Conservation (phyloP, 2,888 invertebrate species). For the Serrognathus titanus region DNA sequence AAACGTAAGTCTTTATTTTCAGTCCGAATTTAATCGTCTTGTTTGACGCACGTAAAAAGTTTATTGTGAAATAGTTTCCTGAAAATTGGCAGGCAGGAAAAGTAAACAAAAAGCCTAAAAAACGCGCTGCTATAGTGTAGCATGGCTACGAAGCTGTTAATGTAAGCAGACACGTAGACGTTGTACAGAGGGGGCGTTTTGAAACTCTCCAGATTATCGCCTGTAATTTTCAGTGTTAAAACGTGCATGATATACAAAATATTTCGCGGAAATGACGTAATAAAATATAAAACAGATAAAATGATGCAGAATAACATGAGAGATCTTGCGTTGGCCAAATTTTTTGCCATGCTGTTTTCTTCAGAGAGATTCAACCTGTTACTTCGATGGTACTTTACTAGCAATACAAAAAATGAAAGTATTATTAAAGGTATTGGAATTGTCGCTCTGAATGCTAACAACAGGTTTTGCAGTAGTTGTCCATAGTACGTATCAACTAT, state of each 20-base stretch:
- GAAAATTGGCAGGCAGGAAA: slow-evolving; percentile 11
- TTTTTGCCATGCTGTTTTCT: slow-evolving; percentile 36
- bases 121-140: slow-evolving; percentile 22
- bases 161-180: slow-evolving; percentile 17
- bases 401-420: slow-evolving; percentile 34
- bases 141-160: slow-evolving; percentile 17
- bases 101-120: slow-evolving; percentile 15
- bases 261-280: slow-evolving; percentile 39
- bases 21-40: neutral
- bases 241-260: slow-evolving; percentile 36
- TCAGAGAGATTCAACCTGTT: slow-evolving; percentile 28
- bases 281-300: slow-evolving; percentile 35
- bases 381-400: slow-evolving; percentile 34
- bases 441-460: slow-evolving; percentile 37
- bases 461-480: slow-evolving; percentile 36
- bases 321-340: slow-evolving; percentile 33
- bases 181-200: slow-evolving; percentile 40
- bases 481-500: slow-evolving; percentile 54
- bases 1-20: too few relatives aligned
- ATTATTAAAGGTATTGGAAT: slow-evolving; percentile 36
- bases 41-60: slow-evolving; percentile 1
- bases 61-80: slow-evolving; percentile 8
- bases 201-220: slow-evolving; percentile 30
- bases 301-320: slow-evolving; percentile 37
- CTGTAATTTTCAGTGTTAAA: slow-evolving; percentile 22